phyloP scores from a whole-genome alignment of 2,888 invertebrate genomes.

The Agriopis marginaria region DNA sequence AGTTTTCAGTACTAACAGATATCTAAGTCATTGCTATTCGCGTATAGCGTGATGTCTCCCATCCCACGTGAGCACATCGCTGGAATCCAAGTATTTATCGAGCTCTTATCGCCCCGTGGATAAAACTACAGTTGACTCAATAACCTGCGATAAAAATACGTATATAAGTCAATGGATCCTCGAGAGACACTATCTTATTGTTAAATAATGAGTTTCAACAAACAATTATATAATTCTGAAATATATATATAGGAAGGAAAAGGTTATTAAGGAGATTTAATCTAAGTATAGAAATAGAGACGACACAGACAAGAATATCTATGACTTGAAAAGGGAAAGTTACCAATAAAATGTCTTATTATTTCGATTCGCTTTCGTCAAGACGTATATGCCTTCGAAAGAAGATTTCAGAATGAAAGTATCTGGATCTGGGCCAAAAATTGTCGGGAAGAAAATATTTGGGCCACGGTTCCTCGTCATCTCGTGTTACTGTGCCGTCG shows the following conservation, averaged over 20 bases:
- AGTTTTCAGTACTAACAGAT: background rate
- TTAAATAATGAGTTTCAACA: constrained; percentile 58
- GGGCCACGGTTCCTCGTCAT: constrained; percentile 77
- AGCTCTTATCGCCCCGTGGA: constrained; percentile 66
- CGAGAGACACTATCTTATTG: constrained; percentile 60
- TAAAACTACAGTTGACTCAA: constrained; percentile 75
- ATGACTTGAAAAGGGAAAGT: background rate
- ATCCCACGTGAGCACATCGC: constrained; percentile 49
- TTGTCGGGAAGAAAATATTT: constrained; percentile 74
- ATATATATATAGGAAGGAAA: background rate
- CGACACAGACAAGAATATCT: constrained; percentile 26
- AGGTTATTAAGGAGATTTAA: background rate
- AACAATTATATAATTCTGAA: constrained; percentile 53
- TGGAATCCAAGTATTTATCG: constrained; percentile 47
- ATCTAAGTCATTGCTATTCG: constrained; percentile 17
- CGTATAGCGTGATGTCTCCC: constrained; percentile 33
- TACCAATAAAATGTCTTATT: constrained; percentile 12
- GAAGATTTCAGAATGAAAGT: constrained; percentile 73
- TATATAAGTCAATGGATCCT: constrained; percentile 68
- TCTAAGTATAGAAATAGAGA: background rate
- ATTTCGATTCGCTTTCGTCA: constrained; percentile 22
- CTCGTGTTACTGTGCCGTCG: constrained; percentile 71
- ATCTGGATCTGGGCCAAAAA: constrained; percentile 79
- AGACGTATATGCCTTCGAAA: constrained; percentile 45
- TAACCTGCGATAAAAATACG: constrained; percentile 77